Percentiles rank a stretch among this genome's conserved stretches.
These are phyloP conservation scores for Grallaria varia DNA, from an alignment of 2,113 vertebrate genomes.

Conservation along the genomic window DNA sequence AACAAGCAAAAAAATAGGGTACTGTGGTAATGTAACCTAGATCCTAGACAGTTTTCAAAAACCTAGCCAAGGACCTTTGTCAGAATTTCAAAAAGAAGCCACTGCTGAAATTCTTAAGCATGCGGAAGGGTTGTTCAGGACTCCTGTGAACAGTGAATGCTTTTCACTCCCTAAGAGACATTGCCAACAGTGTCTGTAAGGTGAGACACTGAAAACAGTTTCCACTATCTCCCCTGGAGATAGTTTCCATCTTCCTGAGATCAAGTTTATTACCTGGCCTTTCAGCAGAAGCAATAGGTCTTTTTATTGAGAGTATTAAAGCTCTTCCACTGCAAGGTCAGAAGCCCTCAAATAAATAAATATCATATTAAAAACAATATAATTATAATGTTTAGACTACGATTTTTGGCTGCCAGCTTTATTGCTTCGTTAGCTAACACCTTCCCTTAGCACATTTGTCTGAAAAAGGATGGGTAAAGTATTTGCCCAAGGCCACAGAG, in stretches of 20 bases:
- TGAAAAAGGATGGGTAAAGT: too few relatives aligned
- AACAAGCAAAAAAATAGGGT: background rate
- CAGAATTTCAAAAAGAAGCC: slow-evolving; percentile 21
- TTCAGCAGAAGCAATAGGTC: background rate
- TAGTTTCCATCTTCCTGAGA: background rate
- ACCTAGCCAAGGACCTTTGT: slow-evolving; percentile 30
- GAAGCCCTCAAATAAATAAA: background rate
- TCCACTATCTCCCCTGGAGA: background rate
- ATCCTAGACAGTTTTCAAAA: slow-evolving; percentile 31
- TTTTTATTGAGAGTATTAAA: background rate
- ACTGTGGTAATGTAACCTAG: slow-evolving; percentile 3
- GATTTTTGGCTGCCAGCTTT: background rate
- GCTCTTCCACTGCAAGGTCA: background rate
- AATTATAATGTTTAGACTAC: background rate
- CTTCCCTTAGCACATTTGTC: too few relatives aligned
- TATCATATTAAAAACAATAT: background rate
- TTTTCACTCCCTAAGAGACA: background rate
- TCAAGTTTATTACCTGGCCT: background rate
- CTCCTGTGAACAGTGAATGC: background rate
- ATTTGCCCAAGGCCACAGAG: background rate
- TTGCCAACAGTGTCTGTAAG: background rate
- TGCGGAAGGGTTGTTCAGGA: slow-evolving; percentile 8
- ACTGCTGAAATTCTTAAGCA: slow-evolving; percentile 42
- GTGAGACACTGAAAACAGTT: background rate
- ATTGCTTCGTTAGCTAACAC: background rate